Conservation (phyloP, 2,888 invertebrate genomes). For the Lasioglossum zephyrum region DNA sequence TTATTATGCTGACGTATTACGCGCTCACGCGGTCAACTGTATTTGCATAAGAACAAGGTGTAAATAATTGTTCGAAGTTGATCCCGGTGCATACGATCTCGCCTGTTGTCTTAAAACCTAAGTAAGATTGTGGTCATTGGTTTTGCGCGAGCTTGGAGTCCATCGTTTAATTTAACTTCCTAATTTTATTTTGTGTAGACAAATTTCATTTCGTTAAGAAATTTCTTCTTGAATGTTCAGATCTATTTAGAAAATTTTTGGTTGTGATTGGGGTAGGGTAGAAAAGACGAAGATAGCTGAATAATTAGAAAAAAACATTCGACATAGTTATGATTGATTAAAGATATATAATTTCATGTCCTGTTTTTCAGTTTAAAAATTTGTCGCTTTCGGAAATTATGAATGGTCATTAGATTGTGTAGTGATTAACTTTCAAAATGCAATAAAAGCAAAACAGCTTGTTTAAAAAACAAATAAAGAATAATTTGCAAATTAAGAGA, state of each 20-base stretch:
- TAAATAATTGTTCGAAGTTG: conserved; percentile 18
- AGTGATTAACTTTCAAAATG: not conserved
- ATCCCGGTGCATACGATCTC: not conserved
- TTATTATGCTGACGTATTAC: conserved; percentile 40
- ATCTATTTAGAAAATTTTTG: not conserved
- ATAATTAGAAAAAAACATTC: not conserved
- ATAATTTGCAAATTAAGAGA: not conserved
- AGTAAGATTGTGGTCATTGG: not conserved
- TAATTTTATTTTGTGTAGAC: not conserved
- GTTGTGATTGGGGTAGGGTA: not conserved
- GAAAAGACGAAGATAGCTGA: not conserved
- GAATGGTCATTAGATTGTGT: not conserved
- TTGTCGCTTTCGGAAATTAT: not conserved
- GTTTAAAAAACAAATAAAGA: not conserved
- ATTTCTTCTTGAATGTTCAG: not conserved
- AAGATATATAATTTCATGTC: not conserved
- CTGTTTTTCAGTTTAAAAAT: not conserved
- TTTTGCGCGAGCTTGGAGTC: not conserved
- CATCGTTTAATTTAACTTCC: not conserved
- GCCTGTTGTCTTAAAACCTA: not conserved
- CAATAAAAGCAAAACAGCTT: not conserved
- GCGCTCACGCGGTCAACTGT: conserved; percentile 4
- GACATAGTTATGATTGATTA: not conserved
- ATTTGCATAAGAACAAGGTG: conserved; percentile 18
- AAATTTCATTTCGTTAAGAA: not conserved